Evolutionary conservation across 2,113 vertebrate species (phyloP).

Genomic region (Syngnathoides biaculeatus): DNA sequence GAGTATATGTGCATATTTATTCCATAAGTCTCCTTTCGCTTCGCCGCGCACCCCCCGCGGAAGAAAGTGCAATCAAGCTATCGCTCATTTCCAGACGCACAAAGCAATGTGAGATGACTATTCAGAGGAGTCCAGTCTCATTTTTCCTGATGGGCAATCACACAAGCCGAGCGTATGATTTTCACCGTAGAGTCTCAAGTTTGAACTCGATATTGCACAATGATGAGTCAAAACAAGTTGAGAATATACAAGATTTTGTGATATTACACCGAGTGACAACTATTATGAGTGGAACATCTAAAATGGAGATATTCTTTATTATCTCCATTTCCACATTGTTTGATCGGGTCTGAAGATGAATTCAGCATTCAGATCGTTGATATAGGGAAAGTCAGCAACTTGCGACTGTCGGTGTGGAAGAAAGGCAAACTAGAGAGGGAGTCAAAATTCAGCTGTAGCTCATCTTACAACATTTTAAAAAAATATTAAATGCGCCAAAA

Average conservation of each 20-base stretch:
- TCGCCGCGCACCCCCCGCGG: background rate
- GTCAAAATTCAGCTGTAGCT: background rate
- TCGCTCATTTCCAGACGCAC: slow-evolving; percentile 25
- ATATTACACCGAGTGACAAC: background rate
- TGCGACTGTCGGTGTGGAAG: background rate
- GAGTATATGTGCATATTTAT: background rate
- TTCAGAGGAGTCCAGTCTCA: slow-evolving; percentile 36
- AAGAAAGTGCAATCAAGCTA: slow-evolving; percentile 6
- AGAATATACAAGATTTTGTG: background rate
- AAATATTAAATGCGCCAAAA: background rate
- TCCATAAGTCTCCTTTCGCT: background rate
- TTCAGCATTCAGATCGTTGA: background rate
- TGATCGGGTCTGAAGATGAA: background rate
- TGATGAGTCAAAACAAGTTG: background rate
- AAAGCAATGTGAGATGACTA: slow-evolving; percentile 17
- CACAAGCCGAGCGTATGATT: slow-evolving; percentile 3
- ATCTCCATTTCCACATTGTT: background rate
- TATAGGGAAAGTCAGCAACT: background rate
- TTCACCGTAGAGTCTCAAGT: slow-evolving; percentile 23
- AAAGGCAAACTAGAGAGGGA: background rate
- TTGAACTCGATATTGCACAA: background rate
- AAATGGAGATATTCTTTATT: background rate
- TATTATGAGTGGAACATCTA: background rate
- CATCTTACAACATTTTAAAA: background rate
- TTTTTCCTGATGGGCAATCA: slow-evolving; percentile 23